Evolutionary conservation across 2,797 vertebrate species (phyloP).

Genomic region (Poeciliopsis infans): DNA sequence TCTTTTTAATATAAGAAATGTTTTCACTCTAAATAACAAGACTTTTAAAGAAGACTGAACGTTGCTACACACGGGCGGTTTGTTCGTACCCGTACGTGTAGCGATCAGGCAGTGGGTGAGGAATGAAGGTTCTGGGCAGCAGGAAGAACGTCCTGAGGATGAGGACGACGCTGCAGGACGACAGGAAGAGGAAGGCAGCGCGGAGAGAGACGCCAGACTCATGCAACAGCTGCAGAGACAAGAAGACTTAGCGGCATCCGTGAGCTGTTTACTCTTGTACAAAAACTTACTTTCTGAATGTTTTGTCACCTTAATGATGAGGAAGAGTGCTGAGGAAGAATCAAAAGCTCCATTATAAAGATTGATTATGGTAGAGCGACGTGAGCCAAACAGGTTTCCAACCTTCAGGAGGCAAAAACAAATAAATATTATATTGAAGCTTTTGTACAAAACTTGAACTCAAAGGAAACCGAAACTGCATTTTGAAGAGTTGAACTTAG

Average conservation of each 20-base stretch:
- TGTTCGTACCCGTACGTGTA: constrained; percentile 87
- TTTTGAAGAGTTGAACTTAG: neutral
- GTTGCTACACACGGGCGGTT: no score
- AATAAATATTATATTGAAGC: neutral
- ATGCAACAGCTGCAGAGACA: constrained; percentile 80
- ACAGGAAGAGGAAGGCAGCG: constrained; percentile 86
- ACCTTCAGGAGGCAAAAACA: constrained; percentile 76
- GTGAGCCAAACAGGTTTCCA: constrained; percentile 90
- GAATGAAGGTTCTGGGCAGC: constrained; percentile 84
- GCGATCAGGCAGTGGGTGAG: constrained; percentile 84
- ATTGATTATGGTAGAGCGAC: constrained; percentile 92
- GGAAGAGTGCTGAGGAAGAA: constrained; percentile 90
- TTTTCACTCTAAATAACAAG: neutral
- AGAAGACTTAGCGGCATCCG: neutral
- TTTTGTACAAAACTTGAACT: neutral
- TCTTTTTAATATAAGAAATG: no score
- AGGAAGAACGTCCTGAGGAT: constrained; percentile 88
- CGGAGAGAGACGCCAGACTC: constrained; percentile 81
- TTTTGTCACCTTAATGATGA: constrained; percentile 87
- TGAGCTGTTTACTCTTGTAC: neutral
- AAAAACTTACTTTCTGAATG: neutral
- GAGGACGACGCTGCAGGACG: constrained; percentile 83
- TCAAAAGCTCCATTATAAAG: constrained; percentile 94
- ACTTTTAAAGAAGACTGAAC: neutral
- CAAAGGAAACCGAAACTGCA: neutral